Base-by-base conservation (phyloP, 1,140 invertebrate genomes). In the Drosophila lowei region DNA sequence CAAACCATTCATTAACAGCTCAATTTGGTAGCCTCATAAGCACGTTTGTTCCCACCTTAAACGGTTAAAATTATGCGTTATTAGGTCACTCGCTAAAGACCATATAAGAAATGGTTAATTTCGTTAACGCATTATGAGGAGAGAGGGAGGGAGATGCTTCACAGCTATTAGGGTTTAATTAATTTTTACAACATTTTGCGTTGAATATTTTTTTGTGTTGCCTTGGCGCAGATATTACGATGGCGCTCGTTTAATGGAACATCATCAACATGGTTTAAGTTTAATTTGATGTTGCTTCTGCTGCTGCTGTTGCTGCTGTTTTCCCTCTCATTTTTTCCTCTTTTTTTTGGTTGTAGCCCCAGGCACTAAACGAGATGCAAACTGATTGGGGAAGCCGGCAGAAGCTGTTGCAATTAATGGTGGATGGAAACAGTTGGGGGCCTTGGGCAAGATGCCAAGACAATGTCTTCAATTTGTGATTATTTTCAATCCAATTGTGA, bases 161-260 rank as follows among this genome's bases (percentile, higher is more conserved):
- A 76, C 72, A 75, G 70, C 72, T 72, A 72, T 72, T 72, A 72
- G 68, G 68, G 57, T 50, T 72, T 62, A 62, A 72, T 72, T 72
- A 72, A 72, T 72, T 72, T 72, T 72, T 62, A 72, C 70, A 72
- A 49, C 70, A 62, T 72, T 72, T 49, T 48, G 38, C 53, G 44
- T 63, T 43, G 42, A 44, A 72, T 62, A 72, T 72, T 72, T 48
- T 48, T 18, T 18, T 18, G 18, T 18, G 18, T 18, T 61, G 42
- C 57, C 46, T 21, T 43, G 57, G 70, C 67, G 70, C 67, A 55
- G 57, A 62, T 72, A 72, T 72, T 68, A 68, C 55, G 65, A 67
- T 68, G 66, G 62, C 63, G 49, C 48, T 68, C 50, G 50, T 48
- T 68, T 68, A 68, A 68, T 68, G 65, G 34, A 68, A 56, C 65